A percentile compares a stretch with the other conserved stretches of the same genome.
These are phyloP conservation scores for Omphaloscelis lunosa DNA, from an alignment of 2,888 invertebrate species.

Conservation along the genomic window DNA sequence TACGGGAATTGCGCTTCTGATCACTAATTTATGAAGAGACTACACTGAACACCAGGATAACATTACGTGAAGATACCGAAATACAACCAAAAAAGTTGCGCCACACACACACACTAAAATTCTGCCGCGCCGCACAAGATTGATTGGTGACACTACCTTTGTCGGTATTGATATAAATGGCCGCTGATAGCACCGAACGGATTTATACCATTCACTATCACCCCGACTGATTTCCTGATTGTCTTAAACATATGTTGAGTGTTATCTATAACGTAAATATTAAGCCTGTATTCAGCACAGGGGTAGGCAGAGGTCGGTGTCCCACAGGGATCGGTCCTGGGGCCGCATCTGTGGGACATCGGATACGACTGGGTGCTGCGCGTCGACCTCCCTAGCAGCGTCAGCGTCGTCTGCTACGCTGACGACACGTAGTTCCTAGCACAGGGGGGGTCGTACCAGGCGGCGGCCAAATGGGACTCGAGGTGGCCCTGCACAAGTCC, in stretches of 20 bases:
- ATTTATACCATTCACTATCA: constrained; percentile 44
- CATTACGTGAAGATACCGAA: neutral
- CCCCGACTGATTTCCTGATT: constrained; percentile 16
- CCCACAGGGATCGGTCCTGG: too few species aligned
- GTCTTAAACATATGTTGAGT: neutral
- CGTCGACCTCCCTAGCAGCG: too few species aligned
- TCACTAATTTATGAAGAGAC: neutral
- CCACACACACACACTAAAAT: constrained; percentile 21
- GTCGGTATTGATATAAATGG: constrained; percentile 61
- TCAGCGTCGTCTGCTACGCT: too few species aligned
- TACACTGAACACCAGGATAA: neutral
- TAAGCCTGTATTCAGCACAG: neutral
- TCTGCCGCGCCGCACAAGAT: constrained; percentile 41
- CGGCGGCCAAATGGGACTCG: too few species aligned
- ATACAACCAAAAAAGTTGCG: neutral
- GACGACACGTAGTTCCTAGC: too few species aligned
- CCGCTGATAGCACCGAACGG: constrained; percentile 28
- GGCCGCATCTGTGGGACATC: too few species aligned
- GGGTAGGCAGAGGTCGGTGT: neutral
- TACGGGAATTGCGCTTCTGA: neutral
- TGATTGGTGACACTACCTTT: constrained; percentile 45
- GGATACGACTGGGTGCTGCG: too few species aligned
- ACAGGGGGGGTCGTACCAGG: too few species aligned
- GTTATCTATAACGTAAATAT: constrained; percentile 5
- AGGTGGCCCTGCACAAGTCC: too few species aligned